A percentile compares a stretch with the other conserved stretches of the same genome.
phyloP scores from a whole-genome alignment of 2,797 vertebrate species.

The Tarsius wallacei region DNA sequence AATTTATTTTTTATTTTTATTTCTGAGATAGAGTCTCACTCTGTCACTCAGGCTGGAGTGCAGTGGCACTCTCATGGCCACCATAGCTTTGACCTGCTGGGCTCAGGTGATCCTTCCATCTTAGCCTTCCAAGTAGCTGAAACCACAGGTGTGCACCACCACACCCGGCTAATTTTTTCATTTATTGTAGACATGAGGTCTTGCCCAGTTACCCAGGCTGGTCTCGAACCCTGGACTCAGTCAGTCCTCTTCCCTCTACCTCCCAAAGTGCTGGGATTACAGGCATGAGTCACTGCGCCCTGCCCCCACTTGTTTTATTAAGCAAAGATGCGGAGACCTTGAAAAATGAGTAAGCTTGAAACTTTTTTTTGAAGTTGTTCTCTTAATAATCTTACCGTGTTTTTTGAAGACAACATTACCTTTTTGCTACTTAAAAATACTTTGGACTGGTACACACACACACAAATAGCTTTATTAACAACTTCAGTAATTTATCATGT shows the following conservation, averaged over 20 bases:
- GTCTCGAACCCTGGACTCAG: too few species aligned
- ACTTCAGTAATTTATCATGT: not conserved
- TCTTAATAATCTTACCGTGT: not conserved
- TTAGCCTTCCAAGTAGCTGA: not conserved
- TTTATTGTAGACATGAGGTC: too few species aligned
- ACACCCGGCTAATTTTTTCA: too few species aligned
- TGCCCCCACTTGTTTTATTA: not conserved
- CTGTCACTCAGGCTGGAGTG: not conserved
- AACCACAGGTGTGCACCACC: too few species aligned
- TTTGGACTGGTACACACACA: not conserved
- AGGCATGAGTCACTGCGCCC: too few species aligned
- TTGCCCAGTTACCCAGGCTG: too few species aligned
- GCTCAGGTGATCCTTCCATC: not conserved
- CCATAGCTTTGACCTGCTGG: not conserved
- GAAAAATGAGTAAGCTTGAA: not conserved
- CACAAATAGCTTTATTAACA: conserved; percentile 49
- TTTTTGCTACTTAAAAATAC: conserved; percentile 45
- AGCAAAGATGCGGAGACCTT: not conserved
- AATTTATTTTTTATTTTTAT: not conserved
- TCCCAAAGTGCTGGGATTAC: too few species aligned
- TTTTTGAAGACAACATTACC: not conserved
- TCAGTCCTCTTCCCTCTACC: too few species aligned
- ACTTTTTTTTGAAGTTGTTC: not conserved
- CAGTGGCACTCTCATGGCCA: not conserved
- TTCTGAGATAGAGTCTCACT: not conserved